Evolutionary conservation across 2,113 vertebrate species (phyloP).

Genomic region (Gambusia affinis): DNA sequence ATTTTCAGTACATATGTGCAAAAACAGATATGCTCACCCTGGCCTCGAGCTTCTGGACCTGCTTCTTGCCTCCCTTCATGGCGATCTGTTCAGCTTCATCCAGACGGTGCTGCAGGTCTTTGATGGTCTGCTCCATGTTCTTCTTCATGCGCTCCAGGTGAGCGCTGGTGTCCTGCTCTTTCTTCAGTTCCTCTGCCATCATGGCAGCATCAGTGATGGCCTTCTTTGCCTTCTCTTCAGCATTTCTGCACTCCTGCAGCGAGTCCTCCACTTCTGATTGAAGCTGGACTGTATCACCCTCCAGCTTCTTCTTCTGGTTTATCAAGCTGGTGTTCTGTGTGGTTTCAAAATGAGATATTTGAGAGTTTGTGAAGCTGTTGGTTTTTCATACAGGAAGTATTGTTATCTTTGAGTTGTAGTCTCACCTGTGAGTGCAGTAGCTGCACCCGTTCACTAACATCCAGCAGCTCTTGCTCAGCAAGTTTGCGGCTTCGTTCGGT

Average conservation of each 20-base stretch:
- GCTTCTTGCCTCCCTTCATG: constrained; percentile 86
- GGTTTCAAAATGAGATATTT: neutral
- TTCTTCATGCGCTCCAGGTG: constrained; percentile 90
- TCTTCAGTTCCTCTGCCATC: constrained; percentile 93
- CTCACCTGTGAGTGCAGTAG: constrained; percentile 88
- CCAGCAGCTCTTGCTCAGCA: constrained; percentile 79
- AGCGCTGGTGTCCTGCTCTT: constrained; percentile 90
- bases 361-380: neutral
- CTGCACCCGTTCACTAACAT: constrained; percentile 88
- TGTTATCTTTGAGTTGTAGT: constrained; percentile 59
- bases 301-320: constrained; percentile 81
- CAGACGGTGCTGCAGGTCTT: constrained; percentile 83
- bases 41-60: constrained; percentile 80
- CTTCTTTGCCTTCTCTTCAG: constrained; percentile 79
- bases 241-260: constrained; percentile 77
- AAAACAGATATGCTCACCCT: constrained; percentile 61
- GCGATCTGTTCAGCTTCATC: constrained; percentile 88
- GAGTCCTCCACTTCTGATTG: constrained; percentile 78
- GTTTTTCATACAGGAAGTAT: constrained; percentile 70
- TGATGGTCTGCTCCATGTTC: constrained; percentile 79
- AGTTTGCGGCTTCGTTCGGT: constrained; percentile 82
- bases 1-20: neutral
- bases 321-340: constrained; percentile 75
- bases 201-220: constrained; percentile 85
- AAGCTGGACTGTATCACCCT: constrained; percentile 72